Evolutionary conservation across 1,140 invertebrate genomes (phyloP).

Genomic region (Halesus radiatus): DNA sequence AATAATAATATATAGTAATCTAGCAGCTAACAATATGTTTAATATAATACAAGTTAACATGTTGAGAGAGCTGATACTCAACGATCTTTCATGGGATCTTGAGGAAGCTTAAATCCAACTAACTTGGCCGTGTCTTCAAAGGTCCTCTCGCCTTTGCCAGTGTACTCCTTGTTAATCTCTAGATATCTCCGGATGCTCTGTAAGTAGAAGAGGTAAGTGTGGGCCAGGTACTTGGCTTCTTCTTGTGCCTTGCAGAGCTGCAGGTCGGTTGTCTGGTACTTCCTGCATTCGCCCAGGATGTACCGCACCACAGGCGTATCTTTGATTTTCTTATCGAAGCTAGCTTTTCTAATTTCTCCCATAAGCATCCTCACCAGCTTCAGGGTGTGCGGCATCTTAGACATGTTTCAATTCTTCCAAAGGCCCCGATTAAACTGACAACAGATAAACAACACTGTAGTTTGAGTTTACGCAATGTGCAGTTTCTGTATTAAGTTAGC

Average conservation of each 20-base stretch:
- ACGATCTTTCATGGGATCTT: slow-evolving; percentile 74
- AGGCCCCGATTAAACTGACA: slow-evolving; percentile 15
- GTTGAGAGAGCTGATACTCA: background rate
- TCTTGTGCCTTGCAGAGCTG: slow-evolving; percentile 84
- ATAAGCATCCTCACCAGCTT: slow-evolving; percentile 72
- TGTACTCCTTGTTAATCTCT: slow-evolving; percentile 80
- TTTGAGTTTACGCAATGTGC: slow-evolving; percentile 15
- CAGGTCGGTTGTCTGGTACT: slow-evolving; percentile 82
- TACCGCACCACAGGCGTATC: slow-evolving; percentile 76
- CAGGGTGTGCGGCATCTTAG: slow-evolving; percentile 67
- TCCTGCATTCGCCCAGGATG: slow-evolving; percentile 79
- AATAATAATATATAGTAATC: no score
- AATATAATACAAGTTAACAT: no score
- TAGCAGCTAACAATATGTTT: no score
- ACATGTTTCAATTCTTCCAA: slow-evolving; percentile 61
- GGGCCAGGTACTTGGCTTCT: slow-evolving; percentile 79
- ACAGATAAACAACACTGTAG: background rate
- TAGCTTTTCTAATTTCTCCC: slow-evolving; percentile 72
- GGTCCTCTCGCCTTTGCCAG: slow-evolving; percentile 82
- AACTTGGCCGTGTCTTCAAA: slow-evolving; percentile 83
- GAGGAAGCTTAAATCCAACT: slow-evolving; percentile 88
- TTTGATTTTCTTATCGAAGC: slow-evolving; percentile 68
- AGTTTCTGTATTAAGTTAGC: slow-evolving; percentile 59
- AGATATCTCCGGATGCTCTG: slow-evolving; percentile 76
- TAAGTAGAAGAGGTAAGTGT: slow-evolving; percentile 84